Evolutionary conservation across 2,888 invertebrate genomes (phyloP).

Genomic region (Marasmarcha lunaedactyla): DNA sequence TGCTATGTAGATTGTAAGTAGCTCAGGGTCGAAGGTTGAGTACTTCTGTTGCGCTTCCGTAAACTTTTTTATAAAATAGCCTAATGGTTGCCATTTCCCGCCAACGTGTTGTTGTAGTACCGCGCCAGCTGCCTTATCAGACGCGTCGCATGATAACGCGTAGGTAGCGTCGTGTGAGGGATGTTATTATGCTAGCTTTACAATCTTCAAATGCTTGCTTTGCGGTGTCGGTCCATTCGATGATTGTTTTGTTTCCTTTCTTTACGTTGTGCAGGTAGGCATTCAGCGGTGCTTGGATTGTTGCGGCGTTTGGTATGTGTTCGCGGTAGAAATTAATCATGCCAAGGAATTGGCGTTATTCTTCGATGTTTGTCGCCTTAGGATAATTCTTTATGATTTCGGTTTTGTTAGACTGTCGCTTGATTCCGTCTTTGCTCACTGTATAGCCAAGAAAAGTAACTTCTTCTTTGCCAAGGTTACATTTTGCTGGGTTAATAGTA

Average conservation of each 20-base stretch:
- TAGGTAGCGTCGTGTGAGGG: slow-evolving; percentile 10
- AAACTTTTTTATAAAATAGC: slow-evolving; percentile 17
- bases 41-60: slow-evolving; percentile 25
- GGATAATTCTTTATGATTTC: too few species aligned
- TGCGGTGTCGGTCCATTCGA: slow-evolving; percentile 14
- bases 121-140: too few species aligned
- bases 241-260: slow-evolving; percentile 13
- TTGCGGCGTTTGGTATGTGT: slow-evolving; percentile 22
- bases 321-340: slow-evolving; percentile 27
- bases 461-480: slow-evolving; percentile 2
- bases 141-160: too few species aligned
- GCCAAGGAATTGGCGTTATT: slow-evolving; percentile 9
- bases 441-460: slow-evolving; percentile 3
- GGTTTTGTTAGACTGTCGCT: not conserved
- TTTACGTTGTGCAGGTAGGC: slow-evolving; percentile 12
- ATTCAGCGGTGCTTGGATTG: slow-evolving; percentile 21
- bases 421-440: slow-evolving; percentile 1
- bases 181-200: slow-evolving; percentile 18
- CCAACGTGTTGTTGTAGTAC: too few species aligned
- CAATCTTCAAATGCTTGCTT: slow-evolving; percentile 12
- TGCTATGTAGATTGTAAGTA: slow-evolving; percentile 16
- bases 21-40: slow-evolving; percentile 14
- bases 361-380: slow-evolving; percentile 4
- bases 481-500: slow-evolving; percentile 6
- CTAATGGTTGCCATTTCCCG: too few species aligned